Conservation (phyloP, 2,113 vertebrate genomes). For the Ailurus styani region DNA sequence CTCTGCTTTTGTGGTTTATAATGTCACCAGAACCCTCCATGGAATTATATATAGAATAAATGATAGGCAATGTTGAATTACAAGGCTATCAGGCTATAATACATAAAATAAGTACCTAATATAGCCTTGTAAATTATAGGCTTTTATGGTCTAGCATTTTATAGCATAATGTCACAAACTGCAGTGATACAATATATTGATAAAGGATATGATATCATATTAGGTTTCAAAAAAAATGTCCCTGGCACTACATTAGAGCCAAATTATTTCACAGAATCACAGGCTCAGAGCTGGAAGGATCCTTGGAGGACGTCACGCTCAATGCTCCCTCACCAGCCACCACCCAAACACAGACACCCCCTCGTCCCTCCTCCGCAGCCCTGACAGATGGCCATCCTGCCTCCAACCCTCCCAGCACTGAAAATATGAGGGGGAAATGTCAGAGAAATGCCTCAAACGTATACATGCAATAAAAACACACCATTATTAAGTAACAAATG, state of each 20-base stretch:
- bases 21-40: conserved; percentile 81
- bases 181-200: conserved; percentile 79
- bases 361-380: not conserved
- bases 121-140: conserved; percentile 84
- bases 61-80: conserved; percentile 82
- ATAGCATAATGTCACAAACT: conserved; percentile 80
- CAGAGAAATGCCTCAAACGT: not conserved
- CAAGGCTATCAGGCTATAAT: conserved; percentile 84
- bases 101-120: conserved; percentile 84
- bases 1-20: conserved; percentile 83
- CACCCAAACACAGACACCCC: not conserved
- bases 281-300: conserved; percentile 45
- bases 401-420: not conserved
- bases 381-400: conserved; percentile 11
- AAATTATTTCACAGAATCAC: conserved; percentile 59
- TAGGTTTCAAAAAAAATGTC: conserved; percentile 62
- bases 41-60: conserved; percentile 86
- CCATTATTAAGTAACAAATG: not conserved
- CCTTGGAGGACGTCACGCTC: conserved; percentile 7
- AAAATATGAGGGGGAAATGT: not conserved
- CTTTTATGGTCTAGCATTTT: conserved; percentile 83
- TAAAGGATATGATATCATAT: conserved; percentile 73
- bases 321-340: not conserved
- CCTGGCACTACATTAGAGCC: conserved; percentile 50
- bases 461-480: not conserved